Evolutionary conservation across 1,140 invertebrate species (phyloP), one percentile per base, ranked within the genome.

Genomic region (Theocolax elegans): DNA sequence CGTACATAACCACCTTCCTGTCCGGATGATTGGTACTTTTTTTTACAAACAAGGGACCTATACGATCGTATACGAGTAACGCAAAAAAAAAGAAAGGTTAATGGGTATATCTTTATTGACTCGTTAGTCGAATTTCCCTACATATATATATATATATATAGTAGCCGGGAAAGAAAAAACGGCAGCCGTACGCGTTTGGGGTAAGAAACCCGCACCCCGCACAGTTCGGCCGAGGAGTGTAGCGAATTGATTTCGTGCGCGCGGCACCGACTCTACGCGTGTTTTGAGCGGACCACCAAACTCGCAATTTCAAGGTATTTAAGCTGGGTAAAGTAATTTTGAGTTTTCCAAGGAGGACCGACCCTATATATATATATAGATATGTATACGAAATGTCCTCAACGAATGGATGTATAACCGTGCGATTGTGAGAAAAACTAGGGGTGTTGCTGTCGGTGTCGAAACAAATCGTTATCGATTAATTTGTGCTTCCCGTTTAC

Each of bases 221-320:
- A 38, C 35, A 21, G 19, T 35, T 12, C 1, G 13, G 21, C 15
- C n/a, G 29, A 10, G 3, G n/a, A 15, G 25, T 67, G 63, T 76
- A 65, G 63, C 80, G 67, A 85, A 85, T 85, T 78, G 75, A 85
- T 85, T 82, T 76, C 53, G 67, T 21, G 65, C 13, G 9, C 23
- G 72, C 59, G 70, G 67, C 58, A 73, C 72, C 38, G 65, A 6
- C 35, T 19, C 27, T 48, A n/a, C n/a, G 17, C 12, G n/a, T 60
- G 23, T 40, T 53, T 49, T 40, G 27, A 25, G 42, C 71, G 48
- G 68, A 68, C 75, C 75, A 76, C 76, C 73, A 71, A 75, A 77
- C 70, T 25, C 79, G 72, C 79, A 81, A 85, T 85, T 85, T 85
- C 83, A 85, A 81, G 83, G 76, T 85, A 85, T 67, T 85, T 82